Percentiles rank a stretch among this genome's conserved stretches.
These are phyloP conservation scores for Bombus sylvicola DNA, from an alignment of 1,140 invertebrate genomes.

Conservation along the genomic window DNA sequence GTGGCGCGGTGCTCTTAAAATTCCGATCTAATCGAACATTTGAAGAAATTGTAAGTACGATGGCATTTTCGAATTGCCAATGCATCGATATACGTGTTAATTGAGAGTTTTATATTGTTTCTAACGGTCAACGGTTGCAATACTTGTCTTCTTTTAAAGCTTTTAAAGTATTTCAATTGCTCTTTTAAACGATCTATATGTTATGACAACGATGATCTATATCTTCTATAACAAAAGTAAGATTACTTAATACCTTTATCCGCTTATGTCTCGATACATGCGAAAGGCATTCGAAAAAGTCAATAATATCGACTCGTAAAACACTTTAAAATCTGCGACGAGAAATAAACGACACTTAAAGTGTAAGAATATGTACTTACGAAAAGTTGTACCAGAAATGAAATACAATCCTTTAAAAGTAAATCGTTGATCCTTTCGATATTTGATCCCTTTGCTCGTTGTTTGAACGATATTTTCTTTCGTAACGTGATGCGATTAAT, in stretches of 20 bases:
- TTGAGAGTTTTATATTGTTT: background rate
- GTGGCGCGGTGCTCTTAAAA: background rate
- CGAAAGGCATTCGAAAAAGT: background rate
- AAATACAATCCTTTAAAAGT: background rate
- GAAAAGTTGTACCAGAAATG: background rate
- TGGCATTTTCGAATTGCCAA: background rate
- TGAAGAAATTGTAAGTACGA: background rate
- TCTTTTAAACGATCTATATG: background rate
- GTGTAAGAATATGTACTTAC: background rate
- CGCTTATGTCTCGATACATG: conserved; percentile 7
- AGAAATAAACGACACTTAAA: background rate
- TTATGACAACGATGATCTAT: no score
- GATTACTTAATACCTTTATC: conserved; percentile 21
- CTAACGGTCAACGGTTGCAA: no score
- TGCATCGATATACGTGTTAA: background rate
- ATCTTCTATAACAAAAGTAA: background rate
- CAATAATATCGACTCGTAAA: background rate
- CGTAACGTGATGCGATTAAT: no score
- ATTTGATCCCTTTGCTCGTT: background rate
- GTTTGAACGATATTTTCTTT: background rate
- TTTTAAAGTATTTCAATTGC: background rate
- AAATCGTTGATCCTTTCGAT: background rate
- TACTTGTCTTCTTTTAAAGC: background rate
- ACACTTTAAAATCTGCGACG: background rate
- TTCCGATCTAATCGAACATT: background rate